Percentiles rank a stretch among this genome's conserved stretches.
Evolutionary conservation across 2,888 invertebrate species (phyloP).

Genomic region (Andrena bucephala): DNA sequence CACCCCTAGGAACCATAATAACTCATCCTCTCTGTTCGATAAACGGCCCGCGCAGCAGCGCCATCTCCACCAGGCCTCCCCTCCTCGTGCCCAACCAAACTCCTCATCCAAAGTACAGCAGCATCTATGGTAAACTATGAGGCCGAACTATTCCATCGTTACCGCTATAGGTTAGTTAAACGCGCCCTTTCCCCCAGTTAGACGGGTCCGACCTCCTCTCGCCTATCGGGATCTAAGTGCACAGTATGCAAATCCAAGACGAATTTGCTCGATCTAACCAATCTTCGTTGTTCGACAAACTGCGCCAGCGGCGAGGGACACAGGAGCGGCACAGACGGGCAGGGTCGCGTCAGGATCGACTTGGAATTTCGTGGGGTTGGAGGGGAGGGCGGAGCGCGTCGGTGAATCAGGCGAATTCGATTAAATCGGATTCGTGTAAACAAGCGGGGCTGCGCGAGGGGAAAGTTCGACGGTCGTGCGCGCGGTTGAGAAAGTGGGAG

Average conservation of each 20-base stretch:
- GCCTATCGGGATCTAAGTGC: constrained; percentile 78
- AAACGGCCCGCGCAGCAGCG: neutral
- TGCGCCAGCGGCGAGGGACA: constrained; percentile 61
- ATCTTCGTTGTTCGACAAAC: constrained; percentile 77
- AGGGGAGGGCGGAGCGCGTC: constrained; percentile 31
- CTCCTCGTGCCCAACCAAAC: constrained; percentile 5
- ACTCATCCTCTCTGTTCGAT: constrained; percentile 11
- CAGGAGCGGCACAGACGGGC: constrained; percentile 29
- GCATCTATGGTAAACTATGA: constrained; percentile 70
- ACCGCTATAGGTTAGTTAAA: constrained; percentile 72
- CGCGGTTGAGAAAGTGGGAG: constrained; percentile 39
- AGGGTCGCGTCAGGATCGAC: constrained; percentile 65
- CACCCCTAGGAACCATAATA: neutral
- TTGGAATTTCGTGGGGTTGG: constrained; percentile 61
- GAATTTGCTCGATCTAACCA: constrained; percentile 77
- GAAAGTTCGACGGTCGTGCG: constrained; percentile 62
- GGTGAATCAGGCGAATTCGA: constrained; percentile 73
- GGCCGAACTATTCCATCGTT: constrained; percentile 74
- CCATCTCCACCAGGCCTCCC: constrained; percentile 1
- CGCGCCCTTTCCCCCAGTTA: constrained; percentile 52
- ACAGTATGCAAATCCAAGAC: constrained; percentile 79
- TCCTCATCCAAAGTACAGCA: constrained; percentile 33
- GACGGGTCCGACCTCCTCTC: constrained; percentile 15
- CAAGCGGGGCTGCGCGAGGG: constrained; percentile 53
- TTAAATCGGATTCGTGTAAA: constrained; percentile 75